Evolutionary conservation across 2,113 vertebrate genomes (phyloP), one percentile per base, ranked within the genome.

Genomic region (Gobius niger): DNA sequence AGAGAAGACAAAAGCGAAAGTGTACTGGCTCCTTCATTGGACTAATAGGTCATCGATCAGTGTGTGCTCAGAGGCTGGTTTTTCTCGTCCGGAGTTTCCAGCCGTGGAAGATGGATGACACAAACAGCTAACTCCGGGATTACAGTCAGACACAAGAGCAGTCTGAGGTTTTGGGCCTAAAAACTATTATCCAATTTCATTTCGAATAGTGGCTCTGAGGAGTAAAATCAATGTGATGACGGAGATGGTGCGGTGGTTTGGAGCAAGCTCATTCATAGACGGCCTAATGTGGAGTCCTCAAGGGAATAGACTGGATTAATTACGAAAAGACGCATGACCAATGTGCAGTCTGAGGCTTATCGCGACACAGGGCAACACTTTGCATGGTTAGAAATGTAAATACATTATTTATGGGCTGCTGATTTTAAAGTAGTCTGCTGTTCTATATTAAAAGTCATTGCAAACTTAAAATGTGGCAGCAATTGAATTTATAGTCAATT

Each of bases 31-130:
- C 66, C 50, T 54, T 68, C 44, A 15, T 44, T 42, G 60, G 52
- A 6, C 64, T 47, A 60, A 60, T 60, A 67, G 63, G 74, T 75
- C 77, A 87, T 85, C 72, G 82, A 72, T 83, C 80, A 82, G 70
- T 65, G 76, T 68, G 76, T 62, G 61, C 78, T 81, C 79, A 60
- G 59, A 62, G 46, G 72, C 63, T 61, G 67, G 34, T 86, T 83
- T 76, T 82, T 61, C 69, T 66, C 50, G 9, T 15, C 70, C 60
- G 76, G 63, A 80, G 74, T 86, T 82, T 82, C 76, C 80, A 81
- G 40, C 50, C 56, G 47, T 65, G 73, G 67, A 83, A 76, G 77
- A 82, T 77, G 69, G 80, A 87, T 85, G 76, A 78, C 77, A 85
- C 65, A 72, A 76, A 52, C 15, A 13, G 80, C 53, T 79, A 69